Evolutionary conservation across 2,797 vertebrate genomes (phyloP).

Genomic region (Percopsis omiscomaycus): DNA sequence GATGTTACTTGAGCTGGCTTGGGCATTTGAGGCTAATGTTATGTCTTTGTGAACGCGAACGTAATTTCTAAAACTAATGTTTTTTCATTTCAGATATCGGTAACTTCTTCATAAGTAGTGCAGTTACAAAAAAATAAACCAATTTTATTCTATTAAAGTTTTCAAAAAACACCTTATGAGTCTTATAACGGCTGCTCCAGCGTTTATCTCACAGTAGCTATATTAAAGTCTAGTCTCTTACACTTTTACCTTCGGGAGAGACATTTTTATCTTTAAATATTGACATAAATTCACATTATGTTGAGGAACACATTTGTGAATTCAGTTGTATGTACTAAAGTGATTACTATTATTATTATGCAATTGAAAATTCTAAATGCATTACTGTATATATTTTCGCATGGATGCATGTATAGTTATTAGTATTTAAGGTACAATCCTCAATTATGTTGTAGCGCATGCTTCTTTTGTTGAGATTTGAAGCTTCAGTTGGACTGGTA

Average conservation of each 20-base stretch:
- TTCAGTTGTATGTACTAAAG: background rate
- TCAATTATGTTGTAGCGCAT: too few species aligned
- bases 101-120: conserved; percentile 17
- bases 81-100: conserved; percentile 14
- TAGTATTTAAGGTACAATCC: too few species aligned
- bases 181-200: background rate
- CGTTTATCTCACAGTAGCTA: conserved; percentile 12
- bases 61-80: conserved; percentile 24
- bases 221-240: conserved; percentile 18
- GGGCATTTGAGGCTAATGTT: conserved; percentile 26
- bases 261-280: conserved; percentile 40
- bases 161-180: conserved; percentile 3
- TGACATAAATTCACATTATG: conserved; percentile 31
- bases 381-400: background rate
- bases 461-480: background rate
- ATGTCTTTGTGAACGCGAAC: conserved; percentile 4
- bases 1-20: conserved; percentile 20
- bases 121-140: conserved; percentile 7
- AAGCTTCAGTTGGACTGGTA: background rate
- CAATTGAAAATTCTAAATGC: background rate
- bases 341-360: too few species aligned
- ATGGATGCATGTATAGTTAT: too few species aligned
- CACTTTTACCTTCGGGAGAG: conserved; percentile 4
- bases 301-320: conserved; percentile 6
- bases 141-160: conserved; percentile 10